Evolutionary conservation across 2,797 vertebrate species (phyloP), one percentile per base, ranked within the genome.

Genomic region (Meriones psammophilus): DNA sequence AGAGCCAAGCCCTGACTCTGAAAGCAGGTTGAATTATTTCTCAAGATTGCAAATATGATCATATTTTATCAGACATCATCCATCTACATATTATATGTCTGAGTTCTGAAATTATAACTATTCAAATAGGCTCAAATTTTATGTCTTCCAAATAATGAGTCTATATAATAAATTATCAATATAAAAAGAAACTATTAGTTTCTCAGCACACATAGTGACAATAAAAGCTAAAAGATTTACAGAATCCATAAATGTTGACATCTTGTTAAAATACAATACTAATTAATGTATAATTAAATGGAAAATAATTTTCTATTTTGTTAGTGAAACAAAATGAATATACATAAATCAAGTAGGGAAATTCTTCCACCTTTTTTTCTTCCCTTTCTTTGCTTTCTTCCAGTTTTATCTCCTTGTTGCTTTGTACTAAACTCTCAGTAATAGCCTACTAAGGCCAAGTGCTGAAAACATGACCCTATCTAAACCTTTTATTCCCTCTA

Each of bases 181-280:
- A 60, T 81, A 60, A 94, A 79, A 85, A 88, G 3, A 36, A 66
- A 96, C 62, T 15, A 68, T 36, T 78, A 81, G 13, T 30, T 84
- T 3, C 54, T 77, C 24, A 30, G 33, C 46, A 26, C 22, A 28
- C 76, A 30, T 69, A 86, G 7, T n/a, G 10, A 71, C 8, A 54
- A 28, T 50, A 80, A 76, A 92, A 3, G 28, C 7, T 56, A 77
- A 87, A 92, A 62, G 24, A 77, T 54, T 33, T 68, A 28, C 15
- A 85, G 24, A 95, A 50, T 13, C 28, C 73, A 5, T 69, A 39
- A 86, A 83, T 24, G 22, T 14, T 8, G 14, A 54, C 3, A 1
- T 18, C 54, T 13, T 78, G 50, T 94, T 17, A n/a, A 92, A 54
- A 71, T 71, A 20, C 8, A 81, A 92, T 33, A 83, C 64, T 92